phyloP scores from a whole-genome alignment of 2,113 vertebrate genomes.

The Phylloscopus trochiloides region DNA sequence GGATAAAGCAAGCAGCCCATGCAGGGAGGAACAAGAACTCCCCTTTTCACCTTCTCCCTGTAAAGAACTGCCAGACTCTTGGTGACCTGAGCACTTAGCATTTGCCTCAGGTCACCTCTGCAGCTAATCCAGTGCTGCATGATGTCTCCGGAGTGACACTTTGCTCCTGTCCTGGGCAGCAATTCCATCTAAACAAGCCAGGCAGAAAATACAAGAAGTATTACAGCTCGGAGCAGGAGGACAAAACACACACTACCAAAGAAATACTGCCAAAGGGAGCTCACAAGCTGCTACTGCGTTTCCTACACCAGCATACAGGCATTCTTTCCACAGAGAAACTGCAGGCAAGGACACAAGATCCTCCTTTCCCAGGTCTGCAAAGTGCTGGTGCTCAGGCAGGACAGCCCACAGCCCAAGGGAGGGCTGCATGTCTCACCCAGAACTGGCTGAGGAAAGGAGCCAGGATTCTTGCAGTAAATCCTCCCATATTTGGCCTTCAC shows the following conservation, averaged over 20 bases:
- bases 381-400: fast-evolving
- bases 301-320: neutral
- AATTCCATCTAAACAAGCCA: neutral
- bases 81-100: constrained; percentile 64
- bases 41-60: constrained; percentile 71
- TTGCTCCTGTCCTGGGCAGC: neutral
- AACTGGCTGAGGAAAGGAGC: neutral
- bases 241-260: neutral
- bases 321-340: neutral
- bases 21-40: constrained; percentile 56
- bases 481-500: neutral
- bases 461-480: neutral
- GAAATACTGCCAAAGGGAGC: neutral
- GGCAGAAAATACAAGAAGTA: neutral
- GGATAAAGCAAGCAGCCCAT: neutral
- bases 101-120: constrained; percentile 75
- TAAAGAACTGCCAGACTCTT: constrained; percentile 35
- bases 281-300: neutral
- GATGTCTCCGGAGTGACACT: neutral
- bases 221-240: neutral
- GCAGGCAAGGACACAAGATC: neutral
- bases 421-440: neutral
- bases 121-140: constrained; percentile 64
- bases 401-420: neutral
- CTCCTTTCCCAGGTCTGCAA: neutral